Conservation (phyloP, 2,888 invertebrate species). For the Clepsis dumicolana region DNA sequence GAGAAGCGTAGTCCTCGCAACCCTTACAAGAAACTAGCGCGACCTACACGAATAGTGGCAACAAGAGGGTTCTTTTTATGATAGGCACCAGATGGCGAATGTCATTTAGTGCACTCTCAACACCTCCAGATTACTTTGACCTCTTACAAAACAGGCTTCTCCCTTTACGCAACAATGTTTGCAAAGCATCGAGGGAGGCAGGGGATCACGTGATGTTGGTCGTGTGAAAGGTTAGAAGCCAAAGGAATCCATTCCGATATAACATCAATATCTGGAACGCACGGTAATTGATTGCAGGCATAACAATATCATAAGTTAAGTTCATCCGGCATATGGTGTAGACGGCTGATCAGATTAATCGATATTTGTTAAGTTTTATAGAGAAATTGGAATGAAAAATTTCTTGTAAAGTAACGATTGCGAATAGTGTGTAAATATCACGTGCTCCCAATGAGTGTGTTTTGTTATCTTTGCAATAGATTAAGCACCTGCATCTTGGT, state of each 20-base stretch:
- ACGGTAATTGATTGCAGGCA: constrained; percentile 74
- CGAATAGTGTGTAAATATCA: too few relatives aligned
- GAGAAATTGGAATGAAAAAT: too few relatives aligned
- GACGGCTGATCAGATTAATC: constrained; percentile 3
- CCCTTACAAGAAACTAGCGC: constrained; percentile 80
- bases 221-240: constrained; percentile 75
- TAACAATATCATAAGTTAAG: constrained; percentile 79
- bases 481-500: too few relatives aligned
- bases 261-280: constrained; percentile 73
- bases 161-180: constrained; percentile 34
- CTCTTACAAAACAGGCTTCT: constrained; percentile 46
- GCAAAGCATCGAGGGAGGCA: constrained; percentile 29
- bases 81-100: constrained; percentile 79
- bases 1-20: constrained; percentile 49
- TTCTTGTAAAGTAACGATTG: too few relatives aligned
- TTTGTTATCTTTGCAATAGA: too few relatives aligned
- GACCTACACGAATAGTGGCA: constrained; percentile 70
- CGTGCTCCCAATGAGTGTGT: too few relatives aligned
- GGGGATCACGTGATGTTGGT: constrained; percentile 58
- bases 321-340: constrained; percentile 50
- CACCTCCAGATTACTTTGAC: constrained; percentile 53
- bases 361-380: neutral
- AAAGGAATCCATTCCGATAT: constrained; percentile 77
- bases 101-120: constrained; percentile 79
- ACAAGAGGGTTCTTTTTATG: constrained; percentile 81